Conservation (phyloP, 2,113 vertebrate genomes). For the Phylloscopus trochiloides region DNA sequence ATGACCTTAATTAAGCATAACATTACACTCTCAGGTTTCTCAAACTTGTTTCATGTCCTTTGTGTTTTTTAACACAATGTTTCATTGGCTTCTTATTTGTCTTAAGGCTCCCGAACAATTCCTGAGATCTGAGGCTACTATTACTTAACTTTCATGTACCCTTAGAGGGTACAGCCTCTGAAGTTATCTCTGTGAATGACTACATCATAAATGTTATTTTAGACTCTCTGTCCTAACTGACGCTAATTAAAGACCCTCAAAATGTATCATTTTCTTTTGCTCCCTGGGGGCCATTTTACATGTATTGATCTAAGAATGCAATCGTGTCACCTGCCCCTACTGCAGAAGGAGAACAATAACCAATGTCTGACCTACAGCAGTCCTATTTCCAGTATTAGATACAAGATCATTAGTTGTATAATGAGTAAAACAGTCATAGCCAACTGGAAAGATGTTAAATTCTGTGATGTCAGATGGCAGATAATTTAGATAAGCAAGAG, state of each 20-base stretch:
- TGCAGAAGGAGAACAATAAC: not conserved
- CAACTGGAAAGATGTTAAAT: not conserved
- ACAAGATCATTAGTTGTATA: not conserved
- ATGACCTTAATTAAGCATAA: not conserved
- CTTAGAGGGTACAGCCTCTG: not conserved
- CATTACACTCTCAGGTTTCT: not conserved
- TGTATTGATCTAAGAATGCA: not conserved
- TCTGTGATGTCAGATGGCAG: not conserved
- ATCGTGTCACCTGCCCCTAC: not conserved
- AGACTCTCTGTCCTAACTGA: not conserved
- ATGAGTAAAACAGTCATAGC: not conserved
- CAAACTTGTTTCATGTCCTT: not conserved
- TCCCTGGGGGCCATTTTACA: not conserved
- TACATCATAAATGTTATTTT: not conserved
- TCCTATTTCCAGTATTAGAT: not conserved
- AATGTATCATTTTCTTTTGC: not conserved
- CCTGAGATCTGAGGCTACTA: not conserved
- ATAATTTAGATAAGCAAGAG: not conserved
- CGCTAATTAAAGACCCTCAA: not conserved
- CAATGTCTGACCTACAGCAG: not conserved
- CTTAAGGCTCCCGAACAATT: not conserved
- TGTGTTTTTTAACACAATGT: not conserved
- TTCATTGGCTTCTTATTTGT: not conserved
- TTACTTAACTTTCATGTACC: not conserved
- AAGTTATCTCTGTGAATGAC: not conserved